Evolutionary conservation across 2,888 invertebrate species (phyloP), one percentile per base, ranked within the genome.

Genomic region (Lydus trimaculatus): DNA sequence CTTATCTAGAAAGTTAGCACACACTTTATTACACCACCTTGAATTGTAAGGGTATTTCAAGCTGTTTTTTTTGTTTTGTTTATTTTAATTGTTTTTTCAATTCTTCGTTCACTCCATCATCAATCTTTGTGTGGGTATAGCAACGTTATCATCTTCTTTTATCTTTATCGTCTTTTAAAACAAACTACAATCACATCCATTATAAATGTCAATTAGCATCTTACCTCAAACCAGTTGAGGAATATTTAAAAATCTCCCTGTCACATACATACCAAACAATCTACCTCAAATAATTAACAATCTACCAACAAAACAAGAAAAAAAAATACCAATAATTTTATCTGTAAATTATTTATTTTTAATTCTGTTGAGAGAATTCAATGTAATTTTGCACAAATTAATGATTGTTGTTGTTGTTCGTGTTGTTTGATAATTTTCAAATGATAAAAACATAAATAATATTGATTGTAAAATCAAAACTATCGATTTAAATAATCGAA

Each of bases 141-240:
- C n/a, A n/a, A 56, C 25, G 15, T 56, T 56, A 56, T 56, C 56
- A 25, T 56, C 25, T 25, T 13, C 56, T 13, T 56, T 56, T 56
- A 56, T 56, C 56, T 56, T 23, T 56, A 56, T 56, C 56, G 56
- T 56, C 56, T 56, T n/a, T 56, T 56, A 56, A 56, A 56, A 56
- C 56, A 56, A 56, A 56, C 56, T 56, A 56, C 56, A 56, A 56
- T 69, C 66, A 63, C 69, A 69, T 69, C 69, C 66, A 69, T 69
- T 69, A 61, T 61, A 33, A 61, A 39, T 66, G 69, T 69, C 69
- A 69, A 69, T 69, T 69, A 69, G 69, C 69, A 66, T 69, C 56
- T 56, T 56, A 11, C 13, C 25, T 56, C 8, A 6, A 25, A 56
- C 56, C 56, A 25, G 56, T 20, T 56, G 20, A 25, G 5, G 56